Conservation (phyloP, 2,113 vertebrate species). For the Urocolius indicus region DNA sequence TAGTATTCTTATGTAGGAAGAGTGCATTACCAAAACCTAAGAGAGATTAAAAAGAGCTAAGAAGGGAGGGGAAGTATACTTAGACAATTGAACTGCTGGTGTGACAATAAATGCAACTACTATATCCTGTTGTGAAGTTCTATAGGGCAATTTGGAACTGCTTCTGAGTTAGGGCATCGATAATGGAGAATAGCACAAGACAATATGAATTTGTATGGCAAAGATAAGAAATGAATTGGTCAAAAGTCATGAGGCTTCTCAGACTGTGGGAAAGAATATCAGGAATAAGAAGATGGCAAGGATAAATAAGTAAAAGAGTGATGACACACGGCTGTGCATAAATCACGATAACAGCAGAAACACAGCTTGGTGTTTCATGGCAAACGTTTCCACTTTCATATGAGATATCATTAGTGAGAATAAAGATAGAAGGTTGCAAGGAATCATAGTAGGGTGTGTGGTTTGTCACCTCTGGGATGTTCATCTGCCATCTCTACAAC, state of each 20-base stretch:
- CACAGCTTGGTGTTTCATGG: background rate
- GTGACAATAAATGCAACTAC: background rate
- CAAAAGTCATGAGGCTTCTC: background rate
- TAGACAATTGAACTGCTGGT: background rate
- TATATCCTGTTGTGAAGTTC: background rate
- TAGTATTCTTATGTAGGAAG: background rate
- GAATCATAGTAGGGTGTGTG: background rate
- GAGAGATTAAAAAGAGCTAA: background rate
- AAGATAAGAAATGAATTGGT: background rate
- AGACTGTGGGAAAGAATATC: background rate
- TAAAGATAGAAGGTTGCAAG: background rate
- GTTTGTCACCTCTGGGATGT: background rate
- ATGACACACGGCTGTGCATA: background rate
- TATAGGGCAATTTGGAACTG: background rate
- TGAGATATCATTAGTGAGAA: background rate
- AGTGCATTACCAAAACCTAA: background rate
- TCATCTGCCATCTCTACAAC: background rate
- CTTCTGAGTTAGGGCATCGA: background rate
- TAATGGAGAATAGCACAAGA: background rate
- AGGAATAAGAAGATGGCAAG: background rate
- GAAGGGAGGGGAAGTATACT: background rate
- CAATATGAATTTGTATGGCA: background rate
- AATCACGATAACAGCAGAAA: background rate
- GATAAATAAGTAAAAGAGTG: background rate
- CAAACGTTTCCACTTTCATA: background rate